phyloP scores from a whole-genome alignment of 2,113 vertebrate genomes.

The Gallinago jamesoni region DNA sequence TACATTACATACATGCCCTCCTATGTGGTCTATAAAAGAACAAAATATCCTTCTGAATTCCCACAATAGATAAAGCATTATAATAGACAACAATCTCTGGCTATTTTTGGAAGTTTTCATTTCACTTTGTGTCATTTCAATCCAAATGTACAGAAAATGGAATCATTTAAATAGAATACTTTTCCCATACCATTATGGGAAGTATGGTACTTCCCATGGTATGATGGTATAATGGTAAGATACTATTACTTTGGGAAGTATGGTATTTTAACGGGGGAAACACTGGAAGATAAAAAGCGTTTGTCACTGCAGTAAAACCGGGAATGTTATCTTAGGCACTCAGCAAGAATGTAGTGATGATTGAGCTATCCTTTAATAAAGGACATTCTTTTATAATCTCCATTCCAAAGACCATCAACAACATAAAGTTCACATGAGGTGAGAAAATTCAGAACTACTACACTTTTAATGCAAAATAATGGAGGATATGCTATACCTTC shows the following conservation, averaged over 20 bases:
- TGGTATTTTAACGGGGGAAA: neutral
- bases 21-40: neutral
- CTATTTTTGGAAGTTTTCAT: neutral
- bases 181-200: neutral
- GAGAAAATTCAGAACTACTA: neutral
- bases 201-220: neutral
- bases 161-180: neutral
- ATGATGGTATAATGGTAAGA: no score
- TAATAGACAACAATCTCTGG: neutral
- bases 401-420: neutral
- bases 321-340: neutral
- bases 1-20: neutral
- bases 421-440: neutral
- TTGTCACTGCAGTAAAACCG: neutral
- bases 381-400: neutral
- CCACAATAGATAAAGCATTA: neutral
- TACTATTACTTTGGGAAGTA: neutral
- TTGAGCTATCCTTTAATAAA: neutral
- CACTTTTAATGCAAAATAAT: neutral
- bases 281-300: neutral
- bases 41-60: neutral
- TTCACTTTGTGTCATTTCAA: neutral
- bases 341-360: neutral
- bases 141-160: neutral
- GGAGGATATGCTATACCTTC: neutral